phyloP scores from a whole-genome alignment of 2,113 vertebrate genomes.

The Uria aalge region DNA sequence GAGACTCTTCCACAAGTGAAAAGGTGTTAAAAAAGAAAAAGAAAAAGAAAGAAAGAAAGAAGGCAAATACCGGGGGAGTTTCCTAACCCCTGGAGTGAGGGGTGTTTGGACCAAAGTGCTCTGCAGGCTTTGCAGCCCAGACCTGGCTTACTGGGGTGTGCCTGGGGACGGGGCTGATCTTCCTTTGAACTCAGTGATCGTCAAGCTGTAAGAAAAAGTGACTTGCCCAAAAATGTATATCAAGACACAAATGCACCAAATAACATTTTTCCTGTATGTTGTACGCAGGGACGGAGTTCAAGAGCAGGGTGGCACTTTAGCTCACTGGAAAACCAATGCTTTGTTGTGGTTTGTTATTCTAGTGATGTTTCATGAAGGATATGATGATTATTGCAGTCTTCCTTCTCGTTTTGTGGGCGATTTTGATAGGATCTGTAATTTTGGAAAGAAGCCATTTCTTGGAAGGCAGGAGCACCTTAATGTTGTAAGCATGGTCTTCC shows the following conservation, averaged over 20 bases:
- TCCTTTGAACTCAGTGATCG: background rate
- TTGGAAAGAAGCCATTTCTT: background rate
- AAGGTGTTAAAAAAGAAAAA: background rate
- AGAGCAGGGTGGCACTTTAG: background rate
- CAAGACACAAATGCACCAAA: background rate
- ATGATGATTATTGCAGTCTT: background rate
- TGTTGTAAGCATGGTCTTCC: background rate
- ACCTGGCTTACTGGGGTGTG: background rate
- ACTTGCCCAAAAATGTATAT: background rate
- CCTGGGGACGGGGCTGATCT: background rate
- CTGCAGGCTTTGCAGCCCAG: background rate
- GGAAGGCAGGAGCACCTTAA: background rate
- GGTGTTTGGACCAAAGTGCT: background rate
- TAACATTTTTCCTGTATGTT: background rate
- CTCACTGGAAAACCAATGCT: background rate
- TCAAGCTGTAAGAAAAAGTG: background rate
- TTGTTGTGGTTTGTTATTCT: background rate
- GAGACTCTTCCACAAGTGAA: background rate
- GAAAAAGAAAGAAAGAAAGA: no score
- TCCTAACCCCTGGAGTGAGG: fast-evolving
- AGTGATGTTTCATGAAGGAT: background rate
- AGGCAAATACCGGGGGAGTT: background rate
- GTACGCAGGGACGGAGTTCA: background rate
- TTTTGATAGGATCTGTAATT: background rate
- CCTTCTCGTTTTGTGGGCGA: background rate